These are phyloP conservation scores for Macropus fuliginosus DNA, from an alignment of 2,797 vertebrate species.

Conservation along the genomic window DNA sequence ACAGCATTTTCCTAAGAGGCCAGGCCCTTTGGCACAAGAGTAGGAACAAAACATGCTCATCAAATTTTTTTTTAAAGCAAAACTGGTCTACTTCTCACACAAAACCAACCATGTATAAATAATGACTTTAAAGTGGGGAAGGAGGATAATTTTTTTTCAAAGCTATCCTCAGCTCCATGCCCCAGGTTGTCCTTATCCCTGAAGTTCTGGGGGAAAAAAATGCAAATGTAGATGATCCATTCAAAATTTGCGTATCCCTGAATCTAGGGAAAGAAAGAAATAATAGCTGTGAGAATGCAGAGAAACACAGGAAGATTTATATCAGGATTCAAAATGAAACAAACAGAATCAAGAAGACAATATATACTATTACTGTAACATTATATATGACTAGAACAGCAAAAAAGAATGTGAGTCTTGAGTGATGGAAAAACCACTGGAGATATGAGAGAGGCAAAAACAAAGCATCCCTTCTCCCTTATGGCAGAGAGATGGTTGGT, in stretches of 20 bases:
- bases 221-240: not conserved
- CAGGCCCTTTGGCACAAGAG: not conserved
- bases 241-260: not conserved
- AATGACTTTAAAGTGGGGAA: conserved; percentile 12
- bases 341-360: not conserved
- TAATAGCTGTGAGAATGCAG: not conserved
- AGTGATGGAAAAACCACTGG: not conserved
- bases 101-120: not conserved
- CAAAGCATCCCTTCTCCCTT: not conserved
- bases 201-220: not conserved
- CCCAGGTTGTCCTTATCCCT: not conserved
- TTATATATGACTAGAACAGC: not conserved
- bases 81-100: conserved; percentile 45
- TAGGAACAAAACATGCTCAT: not conserved
- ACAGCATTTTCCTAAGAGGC: not conserved
- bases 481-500: not conserved
- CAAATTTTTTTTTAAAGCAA: conserved; percentile 31
- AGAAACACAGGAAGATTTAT: not conserved
- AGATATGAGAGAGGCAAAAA: not conserved
- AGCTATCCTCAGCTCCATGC: not conserved
- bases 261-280: not conserved
- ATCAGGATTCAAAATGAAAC: not conserved
- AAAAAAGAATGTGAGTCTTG: not conserved
- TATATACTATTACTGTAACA: not conserved
- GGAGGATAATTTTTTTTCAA: not conserved